Percentiles rank a stretch among this genome's conserved stretches.
Evolutionary conservation across 2,888 invertebrate species (phyloP).

Genomic region (Serripes groenlandicus): DNA sequence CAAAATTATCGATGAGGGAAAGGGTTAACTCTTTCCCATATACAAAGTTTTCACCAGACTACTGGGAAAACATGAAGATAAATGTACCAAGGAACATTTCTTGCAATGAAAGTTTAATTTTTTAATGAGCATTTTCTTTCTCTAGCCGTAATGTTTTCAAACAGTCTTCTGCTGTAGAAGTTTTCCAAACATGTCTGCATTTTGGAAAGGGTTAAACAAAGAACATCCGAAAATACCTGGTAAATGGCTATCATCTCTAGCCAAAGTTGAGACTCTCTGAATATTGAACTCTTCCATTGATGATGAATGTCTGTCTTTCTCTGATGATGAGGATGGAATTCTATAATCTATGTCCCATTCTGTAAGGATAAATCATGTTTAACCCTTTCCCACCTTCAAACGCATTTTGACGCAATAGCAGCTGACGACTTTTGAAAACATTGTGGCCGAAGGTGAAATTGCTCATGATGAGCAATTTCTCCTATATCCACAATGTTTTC

Average conservation of each 20-base stretch:
- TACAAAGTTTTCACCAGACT: too few relatives aligned
- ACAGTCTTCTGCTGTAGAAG: too few relatives aligned
- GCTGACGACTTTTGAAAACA: background rate
- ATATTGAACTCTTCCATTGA: slow-evolving; percentile 1
- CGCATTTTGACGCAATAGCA: background rate
- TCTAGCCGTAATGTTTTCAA: too few relatives aligned
- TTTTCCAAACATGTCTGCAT: too few relatives aligned
- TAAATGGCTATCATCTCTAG: background rate
- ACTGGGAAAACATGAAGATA: too few relatives aligned
- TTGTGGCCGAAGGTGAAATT: background rate
- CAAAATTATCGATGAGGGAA: too few relatives aligned
- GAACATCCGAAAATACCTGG: too few relatives aligned
- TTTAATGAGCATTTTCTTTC: too few relatives aligned
- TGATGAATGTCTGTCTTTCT: background rate
- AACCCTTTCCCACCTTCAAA: background rate
- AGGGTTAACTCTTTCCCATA: too few relatives aligned
- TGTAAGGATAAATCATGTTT: background rate
- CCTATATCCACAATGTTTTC: background rate
- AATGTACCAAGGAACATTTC: too few relatives aligned
- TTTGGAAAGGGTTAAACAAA: too few relatives aligned
- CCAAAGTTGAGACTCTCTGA: background rate
- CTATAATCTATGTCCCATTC: slow-evolving; percentile 15
- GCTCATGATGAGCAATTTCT: background rate
- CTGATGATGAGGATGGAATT: background rate
- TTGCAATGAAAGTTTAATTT: too few relatives aligned